A percentile compares a stretch with the other conserved stretches of the same genome.
These are phyloP conservation scores for Eulemur rubriventer DNA, from an alignment of 2,797 vertebrate genomes.

Conservation along the genomic window DNA sequence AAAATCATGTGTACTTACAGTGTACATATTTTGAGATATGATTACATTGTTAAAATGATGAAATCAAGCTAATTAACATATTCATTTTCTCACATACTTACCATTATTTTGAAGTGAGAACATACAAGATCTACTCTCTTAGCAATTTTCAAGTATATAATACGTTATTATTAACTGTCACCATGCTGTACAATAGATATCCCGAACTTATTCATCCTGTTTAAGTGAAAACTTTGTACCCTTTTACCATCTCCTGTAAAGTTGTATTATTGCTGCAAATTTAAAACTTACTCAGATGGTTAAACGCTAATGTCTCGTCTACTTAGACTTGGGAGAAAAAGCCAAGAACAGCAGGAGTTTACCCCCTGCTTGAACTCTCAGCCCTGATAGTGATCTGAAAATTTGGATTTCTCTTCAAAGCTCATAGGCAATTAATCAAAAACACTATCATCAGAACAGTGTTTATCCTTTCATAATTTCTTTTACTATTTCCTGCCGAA, in stretches of 20 bases:
- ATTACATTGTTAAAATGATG: background rate
- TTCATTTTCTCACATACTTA: background rate
- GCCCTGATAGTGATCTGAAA: background rate
- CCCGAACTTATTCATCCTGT: background rate
- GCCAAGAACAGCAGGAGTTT: background rate
- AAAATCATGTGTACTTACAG: background rate
- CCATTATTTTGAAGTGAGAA: background rate
- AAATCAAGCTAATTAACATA: background rate
- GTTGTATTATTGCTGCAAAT: background rate
- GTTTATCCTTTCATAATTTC: background rate
- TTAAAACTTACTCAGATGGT: constrained; percentile 8
- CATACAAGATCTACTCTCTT: background rate
- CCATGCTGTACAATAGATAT: background rate
- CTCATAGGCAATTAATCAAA: constrained; percentile 11
- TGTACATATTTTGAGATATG: background rate
- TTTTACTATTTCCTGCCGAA: constrained; percentile 30
- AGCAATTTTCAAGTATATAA: background rate
- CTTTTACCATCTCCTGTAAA: background rate
- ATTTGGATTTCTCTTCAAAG: constrained; percentile 45
- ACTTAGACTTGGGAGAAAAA: background rate
- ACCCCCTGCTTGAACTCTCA: background rate
- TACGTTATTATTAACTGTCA: background rate
- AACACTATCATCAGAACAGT: background rate
- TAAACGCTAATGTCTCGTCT: background rate
- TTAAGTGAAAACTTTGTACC: background rate